Evolutionary conservation across 2,797 vertebrate genomes (phyloP), one percentile per base, ranked within the genome.

Genomic region (Pterois miles): DNA sequence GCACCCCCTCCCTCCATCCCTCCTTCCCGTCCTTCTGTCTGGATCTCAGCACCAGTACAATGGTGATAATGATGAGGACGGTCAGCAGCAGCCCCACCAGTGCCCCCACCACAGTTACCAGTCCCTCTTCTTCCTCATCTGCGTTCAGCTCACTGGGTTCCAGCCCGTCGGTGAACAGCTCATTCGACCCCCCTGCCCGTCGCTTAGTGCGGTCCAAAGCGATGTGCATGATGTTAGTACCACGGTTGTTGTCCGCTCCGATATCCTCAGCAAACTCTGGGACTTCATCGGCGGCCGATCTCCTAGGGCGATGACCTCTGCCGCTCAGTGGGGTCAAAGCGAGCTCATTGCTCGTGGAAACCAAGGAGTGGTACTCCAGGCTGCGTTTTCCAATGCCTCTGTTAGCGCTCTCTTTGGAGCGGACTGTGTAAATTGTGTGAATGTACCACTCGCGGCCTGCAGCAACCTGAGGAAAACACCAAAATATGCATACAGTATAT

Each of bases 191-290:
- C 84, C 74, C 74, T 29, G 91, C 76, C 71, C 85, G 72, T 2
- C 86, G 77, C 59, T 81, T 91, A 86, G 68, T 82, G 56, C 92
- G 96, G 89, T 97, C 96, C 84, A 99, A 88, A 20, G 93, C 89
- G 9, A 99, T 94, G 86, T 99, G 98, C 93, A 97, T 97, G 70
- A 99, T 98, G 72, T 98, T 99, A 2, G 98, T 99, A 27, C 98
- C 98, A n/a, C 96, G 94, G 86, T 68, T 96, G 92, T 95, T 96
- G 52, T 95, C 96, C 0, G 50, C 82, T 8, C 96, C 96, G 0
- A 99, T 99, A 59, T 96, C 93, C 78, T 93, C 93, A 0, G 93
- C 89, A 3, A 95, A 57, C 0, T 82, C 81, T 6, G 95, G 94
- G 9, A 84, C 59, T n/a, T 89, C 90, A 23, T 78, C 70, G 20